Base-by-base conservation (phyloP, 2,888 invertebrate species). In the Scelioninae gen. 2 region DNA sequence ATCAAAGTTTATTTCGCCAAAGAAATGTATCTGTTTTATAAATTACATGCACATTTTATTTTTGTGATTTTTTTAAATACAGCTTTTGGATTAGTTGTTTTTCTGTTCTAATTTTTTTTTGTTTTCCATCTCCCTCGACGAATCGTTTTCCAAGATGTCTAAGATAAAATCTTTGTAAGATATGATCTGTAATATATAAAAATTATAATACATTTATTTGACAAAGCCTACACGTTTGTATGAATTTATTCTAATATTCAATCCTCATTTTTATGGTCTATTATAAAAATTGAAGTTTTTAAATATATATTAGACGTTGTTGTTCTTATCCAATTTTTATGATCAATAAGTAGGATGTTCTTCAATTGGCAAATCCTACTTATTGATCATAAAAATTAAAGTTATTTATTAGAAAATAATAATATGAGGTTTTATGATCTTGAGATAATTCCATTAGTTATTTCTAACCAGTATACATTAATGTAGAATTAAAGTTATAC, bases 101-200 rank as follows among this genome's bases (percentile, higher is more conserved):
- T 52, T 45, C n/a, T n/a, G n/a, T n/a, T n/a, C n/a, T n/a, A n/a
- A n/a, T n/a, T n/a, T n/a, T n/a, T 52, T 50, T 53, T 45, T 46
- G 13, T 55, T 25, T 41, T 52, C 76, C 73, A 55, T 79, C 76
- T 77, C 76, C 77, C 78, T 76, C 65, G 74, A 60, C 75, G 74
- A 74, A 72, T 78, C 80, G 58, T 82, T 78, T 76, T 81, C 81
- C 76, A 83, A 77, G 52, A 83, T 80, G 69, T 81, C 76, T 75
- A 78, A 63, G 74, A 75, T 74, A 75, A 82, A 84, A 78, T 79
- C 81, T 81, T 82, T 82, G 82, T 83, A 84, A 81, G 82, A 84
- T 80, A 85, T 81, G 73, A 70, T 80, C 84, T 85, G 83, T 82
- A 83, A 76, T 72, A 81, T 81, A 81, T 75, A 71, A 70, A 81